phyloP scores from a whole-genome alignment of 2,888 invertebrate genomes.

The Pherbina coryleti region DNA sequence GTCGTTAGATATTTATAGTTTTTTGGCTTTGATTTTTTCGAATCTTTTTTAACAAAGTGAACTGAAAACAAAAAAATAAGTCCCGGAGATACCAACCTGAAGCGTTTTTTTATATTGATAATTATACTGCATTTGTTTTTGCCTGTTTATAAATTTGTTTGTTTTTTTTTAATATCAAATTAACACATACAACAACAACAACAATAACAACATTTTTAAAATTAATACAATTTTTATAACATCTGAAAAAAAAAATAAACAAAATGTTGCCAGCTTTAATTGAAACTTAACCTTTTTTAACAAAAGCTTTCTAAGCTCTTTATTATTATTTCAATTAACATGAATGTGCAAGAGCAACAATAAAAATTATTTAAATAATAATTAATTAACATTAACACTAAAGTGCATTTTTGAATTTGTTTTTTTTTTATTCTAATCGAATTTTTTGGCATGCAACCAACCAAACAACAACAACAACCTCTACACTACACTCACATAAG shows the following conservation, averaged over 20 bases:
- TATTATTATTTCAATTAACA: constrained; percentile 8
- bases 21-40: no score
- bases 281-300: no score
- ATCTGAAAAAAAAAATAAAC: no score
- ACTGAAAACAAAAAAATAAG: constrained; percentile 12
- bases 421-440: constrained; percentile 8
- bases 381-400: neutral
- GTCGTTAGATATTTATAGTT: no score
- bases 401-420: constrained; percentile 24
- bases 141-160: constrained; percentile 65
- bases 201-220: constrained; percentile 29
- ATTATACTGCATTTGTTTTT: constrained; percentile 53
- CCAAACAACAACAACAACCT: constrained; percentile 33
- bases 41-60: constrained; percentile 13
- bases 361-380: neutral
- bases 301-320: neutral
- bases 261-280: no score
- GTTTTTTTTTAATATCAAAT: constrained; percentile 47
- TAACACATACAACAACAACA: constrained; percentile 16
- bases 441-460: constrained; percentile 24
- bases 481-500: constrained; percentile 43
- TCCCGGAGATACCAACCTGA: neutral
- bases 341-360: neutral
- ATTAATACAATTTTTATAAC: neutral
- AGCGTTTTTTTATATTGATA: neutral